Conservation (phyloP, 2,113 vertebrate genomes). For the Etia nguti region DNA sequence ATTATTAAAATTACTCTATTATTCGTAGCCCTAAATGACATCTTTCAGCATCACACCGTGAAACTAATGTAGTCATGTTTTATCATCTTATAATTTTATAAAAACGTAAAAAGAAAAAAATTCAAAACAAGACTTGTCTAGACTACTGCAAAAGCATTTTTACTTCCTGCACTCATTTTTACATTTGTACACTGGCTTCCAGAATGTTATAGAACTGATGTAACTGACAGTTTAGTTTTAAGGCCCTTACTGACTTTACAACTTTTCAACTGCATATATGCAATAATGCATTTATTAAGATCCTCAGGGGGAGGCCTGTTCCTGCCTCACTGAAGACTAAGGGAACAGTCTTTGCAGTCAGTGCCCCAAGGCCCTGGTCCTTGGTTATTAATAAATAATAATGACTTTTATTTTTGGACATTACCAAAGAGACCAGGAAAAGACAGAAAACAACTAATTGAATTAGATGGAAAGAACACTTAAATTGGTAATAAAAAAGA, state of each 20-base stretch:
- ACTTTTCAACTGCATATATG: background rate
- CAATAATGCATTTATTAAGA: rapidly evolving
- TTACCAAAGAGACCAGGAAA: background rate
- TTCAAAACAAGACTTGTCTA: background rate
- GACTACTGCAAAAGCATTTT: background rate
- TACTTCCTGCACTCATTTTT: background rate
- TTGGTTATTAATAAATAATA: background rate
- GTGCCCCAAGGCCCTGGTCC: rapidly evolving
- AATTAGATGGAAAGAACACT: background rate
- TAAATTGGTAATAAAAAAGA: background rate
- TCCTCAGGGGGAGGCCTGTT: rapidly evolving
- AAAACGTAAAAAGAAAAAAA: background rate
- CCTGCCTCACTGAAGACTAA: background rate
- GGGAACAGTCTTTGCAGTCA: background rate
- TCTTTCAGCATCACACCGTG: background rate
- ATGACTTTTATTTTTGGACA: background rate
- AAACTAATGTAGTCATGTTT: background rate
- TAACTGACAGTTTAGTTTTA: background rate
- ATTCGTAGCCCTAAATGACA: background rate
- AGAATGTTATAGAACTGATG: background rate
- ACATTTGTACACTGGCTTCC: background rate
- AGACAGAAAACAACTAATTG: background rate
- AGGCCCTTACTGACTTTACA: background rate
- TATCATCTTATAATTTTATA: background rate
- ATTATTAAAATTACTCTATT: background rate